Conservation (phyloP, 2,797 vertebrate species). For the Esox lucius region DNA sequence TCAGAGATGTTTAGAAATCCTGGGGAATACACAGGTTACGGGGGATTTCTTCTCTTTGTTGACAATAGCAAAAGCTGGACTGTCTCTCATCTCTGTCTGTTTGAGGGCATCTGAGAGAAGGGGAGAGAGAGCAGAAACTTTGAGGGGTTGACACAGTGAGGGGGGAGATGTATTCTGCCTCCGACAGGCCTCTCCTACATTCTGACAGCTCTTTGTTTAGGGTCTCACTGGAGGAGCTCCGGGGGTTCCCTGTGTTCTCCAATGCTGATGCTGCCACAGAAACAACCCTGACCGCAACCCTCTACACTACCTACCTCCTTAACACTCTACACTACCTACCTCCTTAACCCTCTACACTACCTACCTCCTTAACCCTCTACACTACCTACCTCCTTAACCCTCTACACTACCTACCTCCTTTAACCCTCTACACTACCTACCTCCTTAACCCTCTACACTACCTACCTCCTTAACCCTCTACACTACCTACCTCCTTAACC, state of each 20-base stretch:
- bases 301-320: slow-evolving; percentile 19
- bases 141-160: slow-evolving; percentile 9
- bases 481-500: no score
- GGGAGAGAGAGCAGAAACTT: slow-evolving; percentile 3
- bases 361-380: no score
- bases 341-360: no score
- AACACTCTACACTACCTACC: no score
- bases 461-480: no score
- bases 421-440: no score
- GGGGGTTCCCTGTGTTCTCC: slow-evolving; percentile 32
- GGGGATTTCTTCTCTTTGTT: slow-evolving; percentile 53
- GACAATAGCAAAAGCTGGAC: slow-evolving; percentile 55
- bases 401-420: no score
- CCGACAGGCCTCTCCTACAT: slow-evolving; percentile 62
- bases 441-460: no score
- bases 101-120: slow-evolving; percentile 50
- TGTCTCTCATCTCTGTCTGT: slow-evolving; percentile 37
- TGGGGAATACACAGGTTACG: slow-evolving; percentile 29
- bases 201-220: slow-evolving; percentile 58
- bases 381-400: no score
- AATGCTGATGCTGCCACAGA: slow-evolving; percentile 38
- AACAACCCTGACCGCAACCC: slow-evolving; percentile 55
- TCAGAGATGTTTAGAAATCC: slow-evolving; percentile 16
- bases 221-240: slow-evolving; percentile 45
- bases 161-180: slow-evolving; percentile 37